Conservation (phyloP, 2,797 vertebrate species). For the Falco biarmicus region DNA sequence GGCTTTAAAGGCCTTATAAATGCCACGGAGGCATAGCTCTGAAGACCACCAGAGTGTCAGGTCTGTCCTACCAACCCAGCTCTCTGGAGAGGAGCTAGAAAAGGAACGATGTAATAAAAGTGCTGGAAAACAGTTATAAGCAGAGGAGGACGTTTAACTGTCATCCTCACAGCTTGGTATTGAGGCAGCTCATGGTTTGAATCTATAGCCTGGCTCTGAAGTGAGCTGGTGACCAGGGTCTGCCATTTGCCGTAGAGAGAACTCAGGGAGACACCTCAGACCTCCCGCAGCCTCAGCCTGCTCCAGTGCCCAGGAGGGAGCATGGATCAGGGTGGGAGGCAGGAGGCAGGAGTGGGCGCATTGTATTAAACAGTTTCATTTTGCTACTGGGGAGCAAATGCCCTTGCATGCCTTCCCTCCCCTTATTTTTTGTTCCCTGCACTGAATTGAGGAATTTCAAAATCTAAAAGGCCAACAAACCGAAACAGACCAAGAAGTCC, state of each 20-base stretch:
- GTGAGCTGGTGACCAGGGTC: not conserved
- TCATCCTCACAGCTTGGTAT: not conserved
- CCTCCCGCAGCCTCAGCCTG: not conserved
- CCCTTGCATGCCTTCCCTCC: not conserved
- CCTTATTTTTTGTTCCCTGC: not conserved
- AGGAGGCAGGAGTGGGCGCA: not conserved
- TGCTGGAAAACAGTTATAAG: not conserved
- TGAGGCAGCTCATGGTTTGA: not conserved
- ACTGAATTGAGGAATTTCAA: not conserved
- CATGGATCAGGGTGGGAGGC: fast-evolving
- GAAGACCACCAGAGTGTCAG: not conserved
- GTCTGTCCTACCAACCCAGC: not conserved
- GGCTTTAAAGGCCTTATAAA: not conserved
- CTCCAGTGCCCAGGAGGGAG: not conserved
- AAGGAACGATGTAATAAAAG: not conserved
- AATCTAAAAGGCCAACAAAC: not conserved
- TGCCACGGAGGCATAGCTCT: not conserved
- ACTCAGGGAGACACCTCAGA: not conserved
- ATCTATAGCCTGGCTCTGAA: not conserved
- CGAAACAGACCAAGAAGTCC: not conserved
- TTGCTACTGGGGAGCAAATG: fast-evolving
- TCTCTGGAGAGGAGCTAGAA: not conserved
- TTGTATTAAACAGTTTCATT: not conserved
- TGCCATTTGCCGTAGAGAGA: not conserved
- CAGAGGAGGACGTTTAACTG: not conserved